phyloP scores from a whole-genome alignment of 1,140 invertebrate genomes.

The Pseudomyrmex gracilis region DNA sequence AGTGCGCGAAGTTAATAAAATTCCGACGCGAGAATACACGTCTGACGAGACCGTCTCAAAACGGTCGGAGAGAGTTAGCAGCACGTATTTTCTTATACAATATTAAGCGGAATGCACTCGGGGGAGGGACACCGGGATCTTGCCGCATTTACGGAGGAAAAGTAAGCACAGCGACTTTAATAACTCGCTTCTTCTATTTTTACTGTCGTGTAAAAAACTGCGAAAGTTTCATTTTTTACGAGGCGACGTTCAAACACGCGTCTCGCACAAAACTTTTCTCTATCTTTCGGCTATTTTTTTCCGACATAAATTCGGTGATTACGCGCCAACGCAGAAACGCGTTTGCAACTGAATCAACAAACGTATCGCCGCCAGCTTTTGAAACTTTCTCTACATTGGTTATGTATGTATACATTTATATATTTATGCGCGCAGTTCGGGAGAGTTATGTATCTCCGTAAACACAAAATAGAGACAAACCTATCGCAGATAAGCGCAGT shows the following conservation, averaged over 20 bases:
- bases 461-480: background rate
- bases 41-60: slow-evolving; percentile 3
- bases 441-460: background rate
- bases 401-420: too few relatives aligned
- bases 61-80: slow-evolving; percentile 3
- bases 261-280: slow-evolving; percentile 48
- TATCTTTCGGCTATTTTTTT: slow-evolving; percentile 9
- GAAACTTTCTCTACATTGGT: background rate
- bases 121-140: background rate
- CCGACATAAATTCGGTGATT: slow-evolving; percentile 26
- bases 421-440: slow-evolving; percentile 12
- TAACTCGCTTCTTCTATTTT: slow-evolving; percentile 32
- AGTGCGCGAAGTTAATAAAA: slow-evolving; percentile 26
- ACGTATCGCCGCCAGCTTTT: background rate
- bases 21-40: background rate
- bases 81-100: slow-evolving; percentile 17
- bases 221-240: slow-evolving; percentile 38
- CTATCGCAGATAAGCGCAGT: background rate
- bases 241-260: slow-evolving; percentile 39
- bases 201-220: slow-evolving; percentile 16
- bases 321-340: slow-evolving; percentile 28
- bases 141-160: slow-evolving; percentile 13
- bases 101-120: slow-evolving; percentile 35
- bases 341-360: slow-evolving; percentile 13
- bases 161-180: slow-evolving; percentile 42